Evolutionary conservation across 2,797 vertebrate species (phyloP).

Genomic region (Amphiprion clarkii): DNA sequence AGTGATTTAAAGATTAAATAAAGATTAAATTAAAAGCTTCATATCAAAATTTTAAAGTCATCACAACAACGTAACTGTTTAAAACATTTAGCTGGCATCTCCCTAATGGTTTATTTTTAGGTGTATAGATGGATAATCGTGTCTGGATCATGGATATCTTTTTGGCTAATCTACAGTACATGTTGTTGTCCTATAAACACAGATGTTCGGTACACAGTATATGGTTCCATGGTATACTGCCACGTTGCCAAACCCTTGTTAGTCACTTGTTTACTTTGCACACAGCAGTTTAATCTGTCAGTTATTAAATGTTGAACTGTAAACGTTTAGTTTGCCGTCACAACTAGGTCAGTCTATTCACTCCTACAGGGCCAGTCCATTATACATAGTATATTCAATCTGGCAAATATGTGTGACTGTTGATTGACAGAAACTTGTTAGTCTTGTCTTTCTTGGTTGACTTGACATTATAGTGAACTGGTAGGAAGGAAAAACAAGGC

Average conservation of each 20-base stretch:
- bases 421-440: slow-evolving; percentile 54
- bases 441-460: slow-evolving; percentile 61
- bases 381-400: slow-evolving; percentile 22
- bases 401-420: neutral
- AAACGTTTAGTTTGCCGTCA: neutral
- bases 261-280: neutral
- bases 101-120: too few species aligned
- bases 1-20: neutral
- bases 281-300: neutral
- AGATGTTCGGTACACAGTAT: too few species aligned
- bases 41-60: neutral
- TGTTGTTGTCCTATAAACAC: too few species aligned
- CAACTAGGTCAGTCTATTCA: slow-evolving; percentile 4
- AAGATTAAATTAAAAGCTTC: neutral
- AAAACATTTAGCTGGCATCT: neutral
- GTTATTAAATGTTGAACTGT: slow-evolving; percentile 9
- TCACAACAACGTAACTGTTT: too few species aligned
- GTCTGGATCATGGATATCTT: too few species aligned
- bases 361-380: slow-evolving; percentile 8
- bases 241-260: neutral
- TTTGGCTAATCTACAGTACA: too few species aligned
- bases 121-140: neutral
- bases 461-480: neutral
- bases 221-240: neutral
- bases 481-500: neutral